Percentiles rank a stretch among this genome's conserved stretches.
Conservation (phyloP, 1,140 invertebrate genomes). For the Caerostris extrusa region DNA sequence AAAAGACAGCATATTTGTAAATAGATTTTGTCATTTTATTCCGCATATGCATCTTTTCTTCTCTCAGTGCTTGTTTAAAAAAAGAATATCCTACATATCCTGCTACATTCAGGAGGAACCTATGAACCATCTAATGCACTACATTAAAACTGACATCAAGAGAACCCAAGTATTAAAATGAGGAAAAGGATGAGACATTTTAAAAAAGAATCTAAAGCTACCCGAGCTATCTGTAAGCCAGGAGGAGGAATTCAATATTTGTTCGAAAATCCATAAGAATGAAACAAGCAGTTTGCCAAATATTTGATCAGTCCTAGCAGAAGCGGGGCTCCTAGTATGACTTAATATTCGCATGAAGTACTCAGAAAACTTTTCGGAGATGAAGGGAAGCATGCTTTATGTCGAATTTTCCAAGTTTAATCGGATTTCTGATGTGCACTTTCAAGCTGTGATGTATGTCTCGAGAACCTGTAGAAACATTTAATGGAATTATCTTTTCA, state of each 20-base stretch:
- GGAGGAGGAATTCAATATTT: constrained; percentile 64
- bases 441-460: not conserved
- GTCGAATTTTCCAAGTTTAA: not conserved
- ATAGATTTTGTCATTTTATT: not conserved
- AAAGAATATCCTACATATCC: not conserved
- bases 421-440: not conserved
- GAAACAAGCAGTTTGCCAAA: constrained; percentile 70
- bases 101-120: not conserved
- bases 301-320: constrained; percentile 44
- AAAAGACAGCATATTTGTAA: not conserved
- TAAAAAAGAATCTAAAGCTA: constrained; percentile 17
- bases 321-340: not conserved
- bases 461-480: not conserved
- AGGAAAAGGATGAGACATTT: not conserved
- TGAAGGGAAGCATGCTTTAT: not conserved
- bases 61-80: not conserved
- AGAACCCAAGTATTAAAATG: constrained; percentile 57
- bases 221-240: not conserved
- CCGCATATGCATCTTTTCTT: not conserved
- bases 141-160: constrained; percentile 47
- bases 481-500: no score
- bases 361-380: constrained; percentile 33
- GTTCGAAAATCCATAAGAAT: constrained; percentile 72
- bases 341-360: constrained; percentile 58
- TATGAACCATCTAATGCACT: not conserved